These are phyloP conservation scores for Meleagris gallopavo DNA, from an alignment of 2,113 vertebrate species.

Conservation along the genomic window DNA sequence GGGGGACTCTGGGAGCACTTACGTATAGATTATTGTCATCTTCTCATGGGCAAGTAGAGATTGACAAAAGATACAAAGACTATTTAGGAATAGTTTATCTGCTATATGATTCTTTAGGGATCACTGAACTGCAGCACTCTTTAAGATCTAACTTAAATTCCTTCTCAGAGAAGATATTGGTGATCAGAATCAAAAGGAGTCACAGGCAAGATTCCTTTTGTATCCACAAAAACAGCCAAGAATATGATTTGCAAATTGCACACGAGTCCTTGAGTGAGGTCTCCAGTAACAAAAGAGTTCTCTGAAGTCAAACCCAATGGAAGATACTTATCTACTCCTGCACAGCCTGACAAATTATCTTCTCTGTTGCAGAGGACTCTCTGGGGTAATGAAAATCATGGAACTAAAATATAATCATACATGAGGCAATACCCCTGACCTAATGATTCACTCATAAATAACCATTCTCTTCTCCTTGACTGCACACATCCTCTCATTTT, in stretches of 20 bases:
- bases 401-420: background rate
- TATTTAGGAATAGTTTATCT: background rate
- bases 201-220: background rate
- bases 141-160: background rate
- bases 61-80: background rate
- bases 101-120: background rate
- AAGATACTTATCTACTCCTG: background rate
- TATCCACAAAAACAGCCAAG: background rate
- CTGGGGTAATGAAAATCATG: background rate
- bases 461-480: background rate
- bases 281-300: background rate
- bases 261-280: background rate
- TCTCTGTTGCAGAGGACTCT: background rate
- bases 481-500: background rate
- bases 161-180: background rate
- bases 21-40: accelerated
- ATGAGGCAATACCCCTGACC: background rate
- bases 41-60: background rate
- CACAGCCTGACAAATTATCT: slow-evolving; percentile 10
- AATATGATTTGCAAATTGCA: background rate
- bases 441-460: slow-evolving; percentile 20
- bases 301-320: background rate
- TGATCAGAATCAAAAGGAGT: background rate
- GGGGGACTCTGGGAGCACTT: background rate
- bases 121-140: background rate